Evolutionary conservation across 2,797 vertebrate species (phyloP), one percentile per base, ranked within the genome.

Genomic region (Myotis myotis): DNA sequence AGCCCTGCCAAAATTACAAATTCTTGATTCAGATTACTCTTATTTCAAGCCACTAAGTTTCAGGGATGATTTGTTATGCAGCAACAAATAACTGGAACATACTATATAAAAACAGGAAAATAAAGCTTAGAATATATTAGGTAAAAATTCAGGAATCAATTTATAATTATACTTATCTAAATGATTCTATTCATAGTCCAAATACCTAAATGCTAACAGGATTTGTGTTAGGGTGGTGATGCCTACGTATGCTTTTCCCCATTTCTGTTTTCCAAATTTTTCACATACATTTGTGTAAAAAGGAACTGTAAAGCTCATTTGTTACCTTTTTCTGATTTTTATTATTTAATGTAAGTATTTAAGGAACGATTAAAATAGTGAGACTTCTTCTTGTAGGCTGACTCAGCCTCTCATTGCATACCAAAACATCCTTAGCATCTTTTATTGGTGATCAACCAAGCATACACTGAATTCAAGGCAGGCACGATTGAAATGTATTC

Each of bases 401-500:
- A 88, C 70, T 96, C 51, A 91, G 74, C 95, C 75, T 96, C 74
- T 96, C 79, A 87, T 64, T 96, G 30, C 86, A 72, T 91, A 87
- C 92, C 85, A 93, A 83, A 96, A 81, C 33, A 74, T 89, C 51
- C 74, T 15, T 28, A n/a, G 44, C 76, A 96, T 75, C 83, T 91
- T 96, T 91, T 94, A 93, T 94, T 94, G 91, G 94, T 95, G 94
- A 96, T 92, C 83, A 95, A 96, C 92, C 70, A 93, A 96, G 94
- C 93, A 95, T 93, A 96, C 87, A 95, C 23, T 68, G 66, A 94
- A 94, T 86, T 8, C 44, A 96, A 95, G 80, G 51, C 91, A 94
- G 90, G 92, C n/a, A 84, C 95, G 96, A 97, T 96, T 96, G 96
- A 97, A 97, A 96, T 94, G 75, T 97, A 96, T 97, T 96, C 91